A percentile compares a stretch with the other conserved stretches of the same genome.
Evolutionary conservation across 2,888 invertebrate species (phyloP).

Genomic region (Didymodactylos carnosus): DNA sequence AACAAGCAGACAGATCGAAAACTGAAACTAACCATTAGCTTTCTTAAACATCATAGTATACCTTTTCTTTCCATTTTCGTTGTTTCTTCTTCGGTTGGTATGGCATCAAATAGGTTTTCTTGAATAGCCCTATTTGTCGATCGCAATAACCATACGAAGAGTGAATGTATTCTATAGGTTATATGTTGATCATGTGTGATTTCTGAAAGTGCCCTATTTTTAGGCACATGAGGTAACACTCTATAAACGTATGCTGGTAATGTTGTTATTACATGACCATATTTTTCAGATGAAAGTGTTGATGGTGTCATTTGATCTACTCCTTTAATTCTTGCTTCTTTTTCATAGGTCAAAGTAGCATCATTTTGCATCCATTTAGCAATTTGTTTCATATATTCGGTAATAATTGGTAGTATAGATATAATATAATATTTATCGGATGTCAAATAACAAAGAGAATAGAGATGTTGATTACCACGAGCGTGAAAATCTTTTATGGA

Average conservation of each 20-base stretch:
- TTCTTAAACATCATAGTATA: too few species aligned
- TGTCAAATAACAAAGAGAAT: constrained; percentile 43
- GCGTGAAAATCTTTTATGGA: constrained; percentile 67
- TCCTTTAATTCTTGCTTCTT: not conserved
- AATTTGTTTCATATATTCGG: not conserved
- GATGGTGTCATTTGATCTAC: not conserved
- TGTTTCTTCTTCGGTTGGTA: not conserved
- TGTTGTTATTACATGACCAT: too few species aligned
- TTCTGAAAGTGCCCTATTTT: not conserved
- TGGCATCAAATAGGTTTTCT: not conserved
- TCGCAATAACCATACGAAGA: not conserved
- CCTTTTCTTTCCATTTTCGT: not conserved
- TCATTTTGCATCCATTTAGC: not conserved
- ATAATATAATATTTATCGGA: not conserved
- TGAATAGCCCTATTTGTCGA: not conserved
- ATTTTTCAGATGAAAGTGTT: too few species aligned
- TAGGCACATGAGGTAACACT: not conserved
- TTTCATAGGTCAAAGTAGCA: not conserved
- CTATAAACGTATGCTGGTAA: not conserved
- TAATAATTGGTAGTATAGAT: not conserved
- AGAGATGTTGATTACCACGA: constrained; percentile 64
- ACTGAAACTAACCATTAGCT: too few species aligned
- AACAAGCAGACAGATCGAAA: too few species aligned
- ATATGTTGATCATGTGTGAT: not conserved
- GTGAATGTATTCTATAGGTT: not conserved